Evolutionary conservation across 2,888 invertebrate genomes (phyloP).

Genomic region (Campoplex nolae): DNA sequence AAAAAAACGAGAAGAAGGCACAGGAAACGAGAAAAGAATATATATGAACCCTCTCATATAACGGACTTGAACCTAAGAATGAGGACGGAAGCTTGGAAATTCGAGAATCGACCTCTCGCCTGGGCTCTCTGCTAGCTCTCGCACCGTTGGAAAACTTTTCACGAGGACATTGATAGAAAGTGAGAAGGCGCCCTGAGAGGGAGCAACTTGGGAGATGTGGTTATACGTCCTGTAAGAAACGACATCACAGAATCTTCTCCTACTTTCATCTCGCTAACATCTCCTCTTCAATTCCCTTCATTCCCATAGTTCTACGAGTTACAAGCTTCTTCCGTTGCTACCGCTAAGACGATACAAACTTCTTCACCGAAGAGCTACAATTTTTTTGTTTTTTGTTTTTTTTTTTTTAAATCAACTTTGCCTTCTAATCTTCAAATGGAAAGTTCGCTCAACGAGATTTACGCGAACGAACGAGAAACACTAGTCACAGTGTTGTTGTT

Average conservation of each 20-base stretch:
- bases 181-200: conserved; percentile 44
- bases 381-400: conserved; percentile 33
- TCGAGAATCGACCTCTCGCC: conserved; percentile 16
- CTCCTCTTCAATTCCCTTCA: conserved; percentile 31
- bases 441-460: not conserved
- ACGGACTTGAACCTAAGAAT: conserved; percentile 6
- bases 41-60: conserved; percentile 31
- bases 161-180: conserved; percentile 66
- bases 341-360: conserved; percentile 19
- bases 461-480: not conserved
- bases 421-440: not conserved
- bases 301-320: conserved; percentile 35
- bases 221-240: conserved; percentile 39
- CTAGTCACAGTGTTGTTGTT: not conserved
- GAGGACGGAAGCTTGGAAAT: conserved; percentile 17
- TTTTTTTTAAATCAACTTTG: not conserved
- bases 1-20: conserved; percentile 42
- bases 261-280: conserved; percentile 16
- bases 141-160: conserved; percentile 56
- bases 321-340: conserved; percentile 44
- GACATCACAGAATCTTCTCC: conserved; percentile 42
- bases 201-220: conserved; percentile 52
- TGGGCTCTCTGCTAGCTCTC: not conserved
- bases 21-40: conserved; percentile 23
- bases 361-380: not conserved